Conservation (phyloP, 2,113 vertebrate genomes). For the Zosterops japonicus region DNA sequence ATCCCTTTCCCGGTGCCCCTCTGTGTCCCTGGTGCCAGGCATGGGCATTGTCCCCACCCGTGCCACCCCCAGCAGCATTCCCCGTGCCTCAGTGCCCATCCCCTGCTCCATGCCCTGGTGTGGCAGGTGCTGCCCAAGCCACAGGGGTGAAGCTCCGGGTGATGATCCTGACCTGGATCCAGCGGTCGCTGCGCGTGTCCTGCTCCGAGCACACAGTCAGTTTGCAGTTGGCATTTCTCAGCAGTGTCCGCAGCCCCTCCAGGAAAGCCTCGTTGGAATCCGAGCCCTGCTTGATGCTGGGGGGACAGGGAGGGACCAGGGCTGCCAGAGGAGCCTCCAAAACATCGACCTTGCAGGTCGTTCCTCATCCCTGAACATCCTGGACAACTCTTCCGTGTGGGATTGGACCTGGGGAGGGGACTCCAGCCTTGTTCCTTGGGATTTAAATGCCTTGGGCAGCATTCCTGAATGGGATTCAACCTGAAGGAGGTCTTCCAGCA, state of each 20-base stretch:
- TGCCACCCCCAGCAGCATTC: background rate
- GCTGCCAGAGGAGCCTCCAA: rapidly evolving
- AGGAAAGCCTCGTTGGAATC: slow-evolving; percentile 79
- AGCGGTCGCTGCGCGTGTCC: slow-evolving; percentile 85
- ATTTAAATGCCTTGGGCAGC: background rate
- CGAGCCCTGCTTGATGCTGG: slow-evolving; percentile 65
- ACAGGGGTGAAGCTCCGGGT: too few relatives aligned
- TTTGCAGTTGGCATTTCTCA: slow-evolving; percentile 68
- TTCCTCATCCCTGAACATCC: background rate
- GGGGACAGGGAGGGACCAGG: rapidly evolving
- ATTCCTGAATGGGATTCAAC: background rate
- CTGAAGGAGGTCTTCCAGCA: too few relatives aligned
- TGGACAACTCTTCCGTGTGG: background rate
- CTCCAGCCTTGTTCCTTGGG: background rate
- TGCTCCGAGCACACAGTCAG: slow-evolving; percentile 73
- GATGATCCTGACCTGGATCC: slow-evolving; percentile 86
- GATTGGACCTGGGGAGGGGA: background rate
- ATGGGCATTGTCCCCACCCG: background rate
- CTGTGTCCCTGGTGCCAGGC: background rate
- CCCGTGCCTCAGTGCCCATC: rapidly evolving
- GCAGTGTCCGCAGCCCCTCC: slow-evolving; percentile 73
- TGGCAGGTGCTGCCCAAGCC: background rate
- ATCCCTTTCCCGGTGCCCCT: background rate
- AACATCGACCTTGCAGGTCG: rapidly evolving
- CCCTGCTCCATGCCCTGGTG: background rate